These are phyloP conservation scores for Chinchilla lanigera DNA, from an alignment of 2,113 vertebrate species.

Conservation along the genomic window DNA sequence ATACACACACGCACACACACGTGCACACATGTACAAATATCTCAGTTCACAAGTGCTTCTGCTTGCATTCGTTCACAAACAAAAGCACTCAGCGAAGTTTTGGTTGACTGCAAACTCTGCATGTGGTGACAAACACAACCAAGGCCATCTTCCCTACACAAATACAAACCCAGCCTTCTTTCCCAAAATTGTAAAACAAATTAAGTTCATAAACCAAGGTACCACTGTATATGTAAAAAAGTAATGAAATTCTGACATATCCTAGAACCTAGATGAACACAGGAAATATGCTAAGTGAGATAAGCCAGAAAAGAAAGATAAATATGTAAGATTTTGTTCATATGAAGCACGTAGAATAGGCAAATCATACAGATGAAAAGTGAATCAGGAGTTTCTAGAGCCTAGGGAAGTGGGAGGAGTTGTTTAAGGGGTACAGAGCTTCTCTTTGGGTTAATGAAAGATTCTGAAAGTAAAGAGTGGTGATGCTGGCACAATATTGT, in stretches of 20 bases:
- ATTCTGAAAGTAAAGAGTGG: background rate
- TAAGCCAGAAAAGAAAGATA: background rate
- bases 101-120: background rate
- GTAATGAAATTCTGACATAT: background rate
- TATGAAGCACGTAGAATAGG: background rate
- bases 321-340: background rate
- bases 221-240: background rate
- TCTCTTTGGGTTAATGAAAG: background rate
- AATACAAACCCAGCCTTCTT: background rate
- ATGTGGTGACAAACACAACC: background rate
- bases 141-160: background rate
- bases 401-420: background rate
- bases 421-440: background rate
- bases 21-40: background rate
- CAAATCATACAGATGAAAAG: background rate
- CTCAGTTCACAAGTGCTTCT: background rate
- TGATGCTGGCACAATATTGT: background rate
- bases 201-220: background rate
- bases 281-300: background rate
- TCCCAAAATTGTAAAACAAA: background rate
- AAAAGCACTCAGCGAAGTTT: background rate
- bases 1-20: background rate
- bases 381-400: background rate
- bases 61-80: background rate
- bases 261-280: background rate